phyloP scores from a whole-genome alignment of 2,113 vertebrate species.

The Apeltes quadracus region DNA sequence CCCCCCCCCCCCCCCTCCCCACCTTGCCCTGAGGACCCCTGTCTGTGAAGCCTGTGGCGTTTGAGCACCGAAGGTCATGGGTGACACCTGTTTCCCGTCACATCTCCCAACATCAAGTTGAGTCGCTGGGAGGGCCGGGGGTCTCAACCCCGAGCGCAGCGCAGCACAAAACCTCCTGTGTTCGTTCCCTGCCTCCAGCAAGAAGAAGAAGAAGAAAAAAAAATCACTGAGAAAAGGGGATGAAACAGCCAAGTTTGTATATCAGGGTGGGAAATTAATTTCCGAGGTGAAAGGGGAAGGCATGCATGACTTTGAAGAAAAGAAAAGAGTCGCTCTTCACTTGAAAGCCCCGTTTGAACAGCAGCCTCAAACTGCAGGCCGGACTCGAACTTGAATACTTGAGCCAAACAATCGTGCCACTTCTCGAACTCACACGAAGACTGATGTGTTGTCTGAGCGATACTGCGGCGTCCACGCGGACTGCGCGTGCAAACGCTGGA shows the following conservation, averaged over 20 bases:
- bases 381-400: constrained; percentile 3
- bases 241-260: constrained; percentile 56
- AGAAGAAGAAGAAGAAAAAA: background rate
- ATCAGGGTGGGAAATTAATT: constrained; percentile 61
- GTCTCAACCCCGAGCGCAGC: constrained; percentile 38
- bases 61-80: constrained; percentile 76
- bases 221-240: constrained; percentile 27
- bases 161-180: constrained; percentile 72
- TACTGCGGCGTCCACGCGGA: background rate
- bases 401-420: constrained; percentile 29
- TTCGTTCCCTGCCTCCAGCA: constrained; percentile 63
- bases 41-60: constrained; percentile 58
- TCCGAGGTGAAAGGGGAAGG: constrained; percentile 59
- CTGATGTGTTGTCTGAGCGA: constrained; percentile 11
- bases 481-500: constrained; percentile 44
- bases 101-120: constrained; percentile 76
- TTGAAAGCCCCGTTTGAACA: constrained; percentile 44
- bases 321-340: constrained; percentile 13
- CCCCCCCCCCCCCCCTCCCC: too few species aligned
- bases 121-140: constrained; percentile 35
- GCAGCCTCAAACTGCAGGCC: constrained; percentile 5
- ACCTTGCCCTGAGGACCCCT: constrained; percentile 15
- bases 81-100: constrained; percentile 82
- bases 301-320: constrained; percentile 37
- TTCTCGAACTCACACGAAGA: constrained; percentile 26